Evolutionary conservation across 2,113 vertebrate genomes (phyloP).

Genomic region (Neomonachus schauinslandi): DNA sequence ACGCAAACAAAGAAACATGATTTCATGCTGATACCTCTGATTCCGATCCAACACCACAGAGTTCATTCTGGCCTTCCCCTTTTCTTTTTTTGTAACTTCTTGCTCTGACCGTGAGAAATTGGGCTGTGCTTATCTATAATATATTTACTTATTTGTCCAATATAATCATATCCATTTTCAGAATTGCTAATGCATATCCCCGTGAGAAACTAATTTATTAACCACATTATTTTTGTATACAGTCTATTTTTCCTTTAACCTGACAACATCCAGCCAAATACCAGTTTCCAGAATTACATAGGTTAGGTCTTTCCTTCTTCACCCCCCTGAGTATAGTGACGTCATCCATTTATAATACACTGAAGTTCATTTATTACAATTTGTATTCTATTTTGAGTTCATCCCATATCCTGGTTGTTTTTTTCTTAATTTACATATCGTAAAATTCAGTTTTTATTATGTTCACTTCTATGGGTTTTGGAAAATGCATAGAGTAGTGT

Average conservation of each 20-base stretch:
- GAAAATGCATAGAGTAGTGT: neutral
- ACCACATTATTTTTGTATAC: neutral
- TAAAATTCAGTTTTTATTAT: neutral
- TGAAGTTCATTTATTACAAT: neutral
- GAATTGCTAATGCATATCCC: neutral
- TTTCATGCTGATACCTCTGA: neutral
- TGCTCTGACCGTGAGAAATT: neutral
- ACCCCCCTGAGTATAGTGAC: neutral
- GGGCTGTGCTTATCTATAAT: neutral
- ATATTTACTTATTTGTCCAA: neutral
- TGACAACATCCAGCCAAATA: neutral
- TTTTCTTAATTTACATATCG: neutral
- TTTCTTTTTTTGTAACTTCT: neutral
- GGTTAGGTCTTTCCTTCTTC: neutral
- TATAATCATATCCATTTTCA: neutral
- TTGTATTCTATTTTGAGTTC: neutral
- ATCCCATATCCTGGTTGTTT: neutral
- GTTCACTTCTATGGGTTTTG: neutral
- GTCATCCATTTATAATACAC: neutral
- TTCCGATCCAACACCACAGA: neutral
- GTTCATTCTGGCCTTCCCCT: neutral
- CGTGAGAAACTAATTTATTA: neutral
- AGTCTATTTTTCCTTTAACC: neutral
- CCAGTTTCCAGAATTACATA: neutral
- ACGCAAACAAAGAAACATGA: neutral